Evolutionary conservation across 2,113 vertebrate genomes (phyloP), one percentile per base, ranked within the genome.

Genomic region (Sinocyclocheilus rhinocerous): DNA sequence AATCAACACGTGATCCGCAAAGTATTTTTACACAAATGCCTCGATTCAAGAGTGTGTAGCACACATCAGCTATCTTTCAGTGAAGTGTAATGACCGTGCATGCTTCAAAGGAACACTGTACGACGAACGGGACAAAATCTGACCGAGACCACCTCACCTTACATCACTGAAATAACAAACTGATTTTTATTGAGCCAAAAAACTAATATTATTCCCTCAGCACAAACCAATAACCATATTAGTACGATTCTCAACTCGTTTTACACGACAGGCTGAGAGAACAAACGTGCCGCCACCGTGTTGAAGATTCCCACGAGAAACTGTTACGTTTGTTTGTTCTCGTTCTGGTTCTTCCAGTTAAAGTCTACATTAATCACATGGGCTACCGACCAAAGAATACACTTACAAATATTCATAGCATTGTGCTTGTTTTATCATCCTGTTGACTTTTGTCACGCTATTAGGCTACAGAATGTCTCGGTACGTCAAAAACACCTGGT

Each of bases 121-220:
- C 42, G 55, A 72, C 52, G 42, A 57, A 72, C 69, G 83, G 78
- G 83, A 73, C 85, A 87, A 83, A 90, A 88, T 84, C 84, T 78
- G 55, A 61, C 61, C 33, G 52, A 78, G 81, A 84, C 82, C 84
- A 72, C 50, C 76, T 76, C 85, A 65, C 61, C 72, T 87, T 85
- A 89, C 81, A 84, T 90, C 89, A 91, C 89, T 90, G 76, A 85
- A 90, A 87, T 81, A 83, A 81, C 84, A 4, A 76, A 90, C 72
- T 83, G 33, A 20, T 45, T 85, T 85, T 87, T 89, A 90, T 77
- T 82, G 86, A 91, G 90, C 90, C 89, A 84, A 86, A 84, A 90
- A 92, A 85, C 67, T 83, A 93, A 92, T 90, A 93, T 92, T 91
- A 82, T 90, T 87, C 57, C 87, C 87, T 87, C 52, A 61, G 81